phyloP scores from a whole-genome alignment of 2,113 vertebrate genomes.

The Menidia beryllina region DNA sequence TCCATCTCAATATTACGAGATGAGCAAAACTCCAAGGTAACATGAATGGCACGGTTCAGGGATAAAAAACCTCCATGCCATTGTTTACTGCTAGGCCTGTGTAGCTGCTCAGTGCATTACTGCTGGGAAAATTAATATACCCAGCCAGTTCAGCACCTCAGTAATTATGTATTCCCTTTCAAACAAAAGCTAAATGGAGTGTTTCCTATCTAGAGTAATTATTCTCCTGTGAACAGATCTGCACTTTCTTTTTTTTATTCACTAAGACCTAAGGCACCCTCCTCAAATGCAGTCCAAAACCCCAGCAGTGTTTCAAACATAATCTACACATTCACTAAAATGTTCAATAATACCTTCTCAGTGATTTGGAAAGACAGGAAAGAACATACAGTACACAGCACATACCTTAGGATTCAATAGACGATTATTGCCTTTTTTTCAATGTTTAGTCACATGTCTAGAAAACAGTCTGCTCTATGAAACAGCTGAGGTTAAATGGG shows the following conservation, averaged over 20 bases:
- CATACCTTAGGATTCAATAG: too few species aligned
- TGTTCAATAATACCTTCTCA: not conserved
- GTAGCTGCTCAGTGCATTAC: conserved; percentile 10
- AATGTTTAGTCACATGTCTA: too few species aligned
- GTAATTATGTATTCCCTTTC: not conserved
- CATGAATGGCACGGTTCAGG: conserved; percentile 4
- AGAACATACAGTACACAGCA: too few species aligned
- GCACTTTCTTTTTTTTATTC: not conserved
- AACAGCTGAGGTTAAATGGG: too few species aligned
- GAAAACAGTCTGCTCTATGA: too few species aligned
- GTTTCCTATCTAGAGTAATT: conserved; percentile 6
- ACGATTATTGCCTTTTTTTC: too few species aligned
- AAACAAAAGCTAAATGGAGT: not conserved
- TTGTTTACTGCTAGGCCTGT: not conserved
- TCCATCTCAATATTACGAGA: not conserved
- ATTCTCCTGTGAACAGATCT: not conserved
- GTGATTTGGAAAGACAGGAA: not conserved
- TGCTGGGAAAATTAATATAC: conserved; percentile 13
- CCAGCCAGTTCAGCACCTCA: conserved; percentile 24
- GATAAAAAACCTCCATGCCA: not conserved
- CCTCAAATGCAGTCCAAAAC: conserved; percentile 3
- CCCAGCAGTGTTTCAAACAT: not conserved
- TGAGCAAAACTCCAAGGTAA: not conserved
- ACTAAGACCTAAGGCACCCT: not conserved
- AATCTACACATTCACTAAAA: not conserved